These are phyloP conservation scores for Myotis davidii DNA, from an alignment of 2,113 vertebrate species.

Conservation along the genomic window DNA sequence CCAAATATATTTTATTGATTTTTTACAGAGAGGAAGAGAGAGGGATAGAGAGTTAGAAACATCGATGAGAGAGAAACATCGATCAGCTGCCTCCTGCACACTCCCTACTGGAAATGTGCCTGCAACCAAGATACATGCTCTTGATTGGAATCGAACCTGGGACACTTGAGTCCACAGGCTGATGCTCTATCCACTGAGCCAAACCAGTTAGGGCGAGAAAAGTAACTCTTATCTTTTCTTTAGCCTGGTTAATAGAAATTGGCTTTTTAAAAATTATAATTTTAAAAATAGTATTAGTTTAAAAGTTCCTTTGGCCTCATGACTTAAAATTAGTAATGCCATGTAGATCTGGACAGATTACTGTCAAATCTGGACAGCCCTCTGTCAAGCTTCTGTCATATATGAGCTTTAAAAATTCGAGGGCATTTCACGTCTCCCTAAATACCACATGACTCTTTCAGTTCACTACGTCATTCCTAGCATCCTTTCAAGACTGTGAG, in stretches of 20 bases:
- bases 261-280: background rate
- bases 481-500: background rate
- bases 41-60: too few species aligned
- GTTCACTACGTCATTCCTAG: background rate
- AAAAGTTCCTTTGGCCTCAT: background rate
- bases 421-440: background rate
- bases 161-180: too few species aligned
- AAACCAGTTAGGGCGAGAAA: too few species aligned
- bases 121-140: too few species aligned
- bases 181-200: too few species aligned
- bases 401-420: background rate
- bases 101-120: too few species aligned
- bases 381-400: background rate
- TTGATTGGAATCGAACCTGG: too few species aligned
- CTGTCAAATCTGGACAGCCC: background rate
- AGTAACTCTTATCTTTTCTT: background rate
- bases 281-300: background rate
- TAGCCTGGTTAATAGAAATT: background rate
- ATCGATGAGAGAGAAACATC: too few species aligned
- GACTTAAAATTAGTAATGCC: background rate
- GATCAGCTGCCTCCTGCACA: too few species aligned
- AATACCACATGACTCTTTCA: background rate
- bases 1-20: too few species aligned
- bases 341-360: background rate
- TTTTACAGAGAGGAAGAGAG: too few species aligned